Evolutionary conservation across 1,140 invertebrate species (phyloP).

Genomic region (Drosophila varians): DNA sequence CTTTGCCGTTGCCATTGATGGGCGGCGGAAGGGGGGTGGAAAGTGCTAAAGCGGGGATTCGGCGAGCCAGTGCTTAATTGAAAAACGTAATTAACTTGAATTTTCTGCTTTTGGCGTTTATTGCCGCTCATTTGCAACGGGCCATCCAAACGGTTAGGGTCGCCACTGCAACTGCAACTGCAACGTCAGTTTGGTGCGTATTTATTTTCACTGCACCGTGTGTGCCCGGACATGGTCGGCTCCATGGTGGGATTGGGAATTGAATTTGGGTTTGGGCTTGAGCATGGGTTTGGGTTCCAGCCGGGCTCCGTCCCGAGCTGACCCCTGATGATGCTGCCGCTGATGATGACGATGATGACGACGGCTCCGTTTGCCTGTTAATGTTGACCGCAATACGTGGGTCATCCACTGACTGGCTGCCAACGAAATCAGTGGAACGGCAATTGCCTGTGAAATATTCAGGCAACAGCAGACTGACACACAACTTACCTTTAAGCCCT

Average conservation of each 20-base stretch:
- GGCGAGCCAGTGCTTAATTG: slow-evolving; percentile 70
- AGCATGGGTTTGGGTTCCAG: slow-evolving; percentile 10
- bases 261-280: slow-evolving; percentile 22
- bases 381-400: slow-evolving; percentile 68
- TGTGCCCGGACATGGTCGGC: slow-evolving; percentile 13
- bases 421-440: slow-evolving; percentile 30
- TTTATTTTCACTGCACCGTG: slow-evolving; percentile 61
- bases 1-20: slow-evolving; percentile 17
- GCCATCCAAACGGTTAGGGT: slow-evolving; percentile 45
- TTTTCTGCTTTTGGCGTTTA: slow-evolving; percentile 81
- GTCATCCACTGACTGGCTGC: slow-evolving; percentile 19
- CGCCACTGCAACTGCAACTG: slow-evolving; percentile 33
- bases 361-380: slow-evolving; percentile 36
- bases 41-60: not conserved
- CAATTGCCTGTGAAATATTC: slow-evolving; percentile 41
- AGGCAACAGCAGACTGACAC: slow-evolving; percentile 25
- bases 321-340: slow-evolving; percentile 11
- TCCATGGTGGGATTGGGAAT: slow-evolving; percentile 35
- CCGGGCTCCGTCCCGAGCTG: not conserved
- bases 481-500: slow-evolving; percentile 20
- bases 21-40: not conserved
- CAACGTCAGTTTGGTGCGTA: slow-evolving; percentile 43
- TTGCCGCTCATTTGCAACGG: slow-evolving; percentile 77
- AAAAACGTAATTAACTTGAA: slow-evolving; percentile 81
- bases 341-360: slow-evolving; percentile 38